These are phyloP conservation scores for Cataglyphis rosenhaueri DNA, from an alignment of 2,888 invertebrate genomes.

Conservation along the genomic window DNA sequence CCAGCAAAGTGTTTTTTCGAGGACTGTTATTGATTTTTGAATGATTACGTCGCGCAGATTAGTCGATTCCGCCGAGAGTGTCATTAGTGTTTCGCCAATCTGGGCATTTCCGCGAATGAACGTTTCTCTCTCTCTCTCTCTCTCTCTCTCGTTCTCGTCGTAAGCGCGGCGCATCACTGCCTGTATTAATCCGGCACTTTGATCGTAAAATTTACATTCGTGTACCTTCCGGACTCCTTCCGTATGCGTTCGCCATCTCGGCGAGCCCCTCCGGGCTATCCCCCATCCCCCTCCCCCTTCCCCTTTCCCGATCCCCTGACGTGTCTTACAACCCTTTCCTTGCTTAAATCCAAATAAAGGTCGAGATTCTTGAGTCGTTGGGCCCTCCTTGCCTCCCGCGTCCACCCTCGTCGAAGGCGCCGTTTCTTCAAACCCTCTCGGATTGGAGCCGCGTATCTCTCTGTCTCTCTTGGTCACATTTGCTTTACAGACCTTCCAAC, in stretches of 20 bases:
- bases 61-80: conserved; percentile 26
- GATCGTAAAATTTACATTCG: conserved; percentile 76
- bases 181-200: conserved; percentile 73
- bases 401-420: conserved; percentile 65
- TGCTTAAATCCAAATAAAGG: conserved; percentile 83
- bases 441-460: conserved; percentile 74
- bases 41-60: neutral
- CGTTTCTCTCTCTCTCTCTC: conserved; percentile 29
- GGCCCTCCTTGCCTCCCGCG: conserved; percentile 59
- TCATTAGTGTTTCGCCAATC: conserved; percentile 40
- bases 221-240: conserved; percentile 66
- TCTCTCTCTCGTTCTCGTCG: neutral
- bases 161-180: conserved; percentile 64
- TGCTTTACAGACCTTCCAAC: conserved; percentile 69
- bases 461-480: conserved; percentile 71
- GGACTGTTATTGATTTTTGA: conserved; percentile 18
- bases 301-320: conserved; percentile 56
- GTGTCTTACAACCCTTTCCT: conserved; percentile 82
- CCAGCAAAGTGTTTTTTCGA: neutral
- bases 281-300: conserved; percentile 44
- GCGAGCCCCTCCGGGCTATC: conserved; percentile 42
- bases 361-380: conserved; percentile 80
- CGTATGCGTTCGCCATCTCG: conserved; percentile 71
- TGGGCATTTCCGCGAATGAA: conserved; percentile 50
- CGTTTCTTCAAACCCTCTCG: conserved; percentile 72